Conservation (phyloP, 2,888 invertebrate species). For the Thelaira solivaga region DNA sequence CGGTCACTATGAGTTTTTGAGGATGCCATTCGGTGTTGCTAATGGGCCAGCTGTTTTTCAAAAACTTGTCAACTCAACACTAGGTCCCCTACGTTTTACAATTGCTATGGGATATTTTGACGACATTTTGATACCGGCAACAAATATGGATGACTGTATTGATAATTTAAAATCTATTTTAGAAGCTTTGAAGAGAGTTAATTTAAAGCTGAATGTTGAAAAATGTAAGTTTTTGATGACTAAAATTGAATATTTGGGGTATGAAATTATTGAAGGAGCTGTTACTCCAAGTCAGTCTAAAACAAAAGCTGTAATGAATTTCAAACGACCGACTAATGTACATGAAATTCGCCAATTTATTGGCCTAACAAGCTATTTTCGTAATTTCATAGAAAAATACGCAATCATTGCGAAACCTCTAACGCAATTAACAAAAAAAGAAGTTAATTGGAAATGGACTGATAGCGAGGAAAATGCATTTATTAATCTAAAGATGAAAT, state of each 20-base stretch:
- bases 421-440: background rate
- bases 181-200: background rate
- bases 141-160: no score
- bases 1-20: no score
- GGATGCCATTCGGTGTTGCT: no score
- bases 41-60: no score
- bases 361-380: background rate
- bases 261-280: background rate
- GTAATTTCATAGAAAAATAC: background rate
- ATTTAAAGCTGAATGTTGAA: background rate
- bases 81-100: no score
- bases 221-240: background rate
- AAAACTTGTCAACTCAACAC: no score
- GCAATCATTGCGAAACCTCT: constrained; percentile 15
- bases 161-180: no score
- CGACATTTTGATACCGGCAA: no score
- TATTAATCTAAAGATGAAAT: background rate
- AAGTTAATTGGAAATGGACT: background rate
- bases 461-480: background rate
- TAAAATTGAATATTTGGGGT: background rate
- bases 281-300: background rate
- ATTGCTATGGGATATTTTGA: background rate
- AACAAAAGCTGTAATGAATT: background rate
- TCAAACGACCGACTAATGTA: constrained; percentile 6
- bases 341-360: background rate